phyloP scores from a whole-genome alignment of 2,888 invertebrate genomes.

The Caenorhabditis zanzibari region DNA sequence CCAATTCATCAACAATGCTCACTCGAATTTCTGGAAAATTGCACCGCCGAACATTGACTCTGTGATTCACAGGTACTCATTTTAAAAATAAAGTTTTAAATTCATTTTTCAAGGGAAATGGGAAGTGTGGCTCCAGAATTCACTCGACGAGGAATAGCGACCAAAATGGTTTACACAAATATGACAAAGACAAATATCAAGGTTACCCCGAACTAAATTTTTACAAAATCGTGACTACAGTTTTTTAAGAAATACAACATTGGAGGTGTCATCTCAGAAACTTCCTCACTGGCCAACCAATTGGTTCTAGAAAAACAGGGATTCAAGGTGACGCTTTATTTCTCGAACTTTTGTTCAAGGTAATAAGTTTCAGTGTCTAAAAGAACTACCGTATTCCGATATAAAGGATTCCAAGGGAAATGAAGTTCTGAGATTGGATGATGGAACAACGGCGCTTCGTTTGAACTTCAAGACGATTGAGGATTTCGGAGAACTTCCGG shows the following conservation, averaged over 20 bases:
- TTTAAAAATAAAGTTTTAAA: neutral
- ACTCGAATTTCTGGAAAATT: slow-evolving; percentile 46
- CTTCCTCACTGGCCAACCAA: slow-evolving; percentile 43
- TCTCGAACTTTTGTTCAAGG: neutral
- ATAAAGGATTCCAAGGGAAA: slow-evolving; percentile 34
- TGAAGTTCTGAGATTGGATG: slow-evolving; percentile 21
- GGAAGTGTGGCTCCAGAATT: slow-evolving; percentile 42
- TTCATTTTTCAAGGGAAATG: slow-evolving; percentile 32
- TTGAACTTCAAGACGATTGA: slow-evolving; percentile 43
- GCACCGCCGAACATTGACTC: slow-evolving; percentile 19
- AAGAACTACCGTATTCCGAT: slow-evolving; percentile 32
- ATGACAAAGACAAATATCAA: slow-evolving; percentile 37
- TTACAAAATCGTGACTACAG: too few relatives aligned
- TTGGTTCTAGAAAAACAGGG: slow-evolving; percentile 38
- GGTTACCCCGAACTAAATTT: neutral
- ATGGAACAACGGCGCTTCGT: slow-evolving; percentile 27
- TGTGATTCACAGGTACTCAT: slow-evolving; percentile 26
- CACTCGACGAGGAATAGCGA: slow-evolving; percentile 31
- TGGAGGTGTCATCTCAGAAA: slow-evolving; percentile 47
- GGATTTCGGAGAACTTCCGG: slow-evolving; percentile 31
- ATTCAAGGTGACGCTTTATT: slow-evolving; percentile 16
- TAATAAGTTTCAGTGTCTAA: slow-evolving; percentile 31
- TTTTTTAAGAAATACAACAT: slow-evolving; percentile 44
- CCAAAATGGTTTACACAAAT: slow-evolving; percentile 4
- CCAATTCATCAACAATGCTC: slow-evolving; percentile 35